Evolutionary conservation across 2,113 vertebrate genomes (phyloP).

Genomic region (Gasterosteus nipponicus): DNA sequence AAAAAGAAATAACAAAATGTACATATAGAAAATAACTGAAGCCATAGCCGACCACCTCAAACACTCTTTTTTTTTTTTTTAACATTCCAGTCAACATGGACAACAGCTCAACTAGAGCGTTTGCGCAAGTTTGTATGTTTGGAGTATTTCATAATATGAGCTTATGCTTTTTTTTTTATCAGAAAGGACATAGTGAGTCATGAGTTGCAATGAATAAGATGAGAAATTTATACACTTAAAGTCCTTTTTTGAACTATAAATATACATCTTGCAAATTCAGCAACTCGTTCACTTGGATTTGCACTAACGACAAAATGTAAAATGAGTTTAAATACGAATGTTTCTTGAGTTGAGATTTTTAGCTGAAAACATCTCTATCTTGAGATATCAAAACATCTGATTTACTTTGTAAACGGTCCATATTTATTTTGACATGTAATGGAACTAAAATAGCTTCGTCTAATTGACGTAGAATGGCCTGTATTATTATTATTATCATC

Average conservation of each 20-base stretch:
- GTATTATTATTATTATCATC: background rate
- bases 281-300: background rate
- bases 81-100: conserved; percentile 48
- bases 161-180: background rate
- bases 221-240: background rate
- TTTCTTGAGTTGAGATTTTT: background rate
- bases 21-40: background rate
- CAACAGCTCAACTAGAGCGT: background rate
- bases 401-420: background rate
- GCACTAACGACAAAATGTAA: background rate
- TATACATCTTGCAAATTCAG: background rate
- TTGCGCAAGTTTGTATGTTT: background rate
- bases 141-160: background rate
- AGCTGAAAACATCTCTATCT: background rate
- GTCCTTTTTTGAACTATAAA: background rate
- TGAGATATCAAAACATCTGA: conserved; percentile 3
- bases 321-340: conserved; percentile 17
- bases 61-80: conserved; percentile 35
- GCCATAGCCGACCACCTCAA: background rate
- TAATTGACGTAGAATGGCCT: background rate
- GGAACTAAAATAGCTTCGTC: background rate
- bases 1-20: background rate
- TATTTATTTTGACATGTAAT: conserved; percentile 14
- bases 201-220: background rate
- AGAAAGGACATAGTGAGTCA: conserved; percentile 7